Evolutionary conservation across 2,888 invertebrate genomes (phyloP).

Genomic region (Agrenia bidenticulata): DNA sequence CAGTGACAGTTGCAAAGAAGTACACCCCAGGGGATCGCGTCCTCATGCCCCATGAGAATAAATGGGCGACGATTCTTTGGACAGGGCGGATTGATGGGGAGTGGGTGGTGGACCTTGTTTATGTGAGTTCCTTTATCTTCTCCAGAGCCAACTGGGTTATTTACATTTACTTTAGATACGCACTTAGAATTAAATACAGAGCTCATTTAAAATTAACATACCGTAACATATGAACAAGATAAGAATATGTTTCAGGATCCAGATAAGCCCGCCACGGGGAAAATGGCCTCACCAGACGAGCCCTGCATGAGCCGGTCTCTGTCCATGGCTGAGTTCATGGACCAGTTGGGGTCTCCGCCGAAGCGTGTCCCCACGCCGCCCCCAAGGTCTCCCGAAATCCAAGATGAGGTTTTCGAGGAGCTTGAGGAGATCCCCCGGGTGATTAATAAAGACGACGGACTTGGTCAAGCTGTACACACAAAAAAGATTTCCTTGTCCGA

Average conservation of each 20-base stretch:
- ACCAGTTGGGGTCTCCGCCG: conserved; percentile 16
- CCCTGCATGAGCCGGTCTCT: conserved; percentile 33
- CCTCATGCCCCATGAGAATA: conserved; percentile 32
- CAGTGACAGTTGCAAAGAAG: conserved; percentile 30
- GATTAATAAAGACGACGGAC: background rate
- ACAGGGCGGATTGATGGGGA: conserved; percentile 38
- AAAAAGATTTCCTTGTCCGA: background rate
- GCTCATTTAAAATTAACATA: too few species aligned
- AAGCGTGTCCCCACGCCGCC: conserved; percentile 4
- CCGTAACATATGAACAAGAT: too few species aligned
- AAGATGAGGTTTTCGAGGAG: conserved; percentile 15
- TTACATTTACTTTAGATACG: background rate
- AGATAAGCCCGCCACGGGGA: conserved; percentile 26
- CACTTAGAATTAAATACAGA: too few species aligned
- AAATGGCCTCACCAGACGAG: conserved; percentile 34
- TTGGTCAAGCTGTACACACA: background rate
- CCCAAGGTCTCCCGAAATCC: conserved; percentile 20
- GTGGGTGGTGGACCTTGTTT: conserved; percentile 40
- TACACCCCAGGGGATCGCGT: conserved; percentile 38
- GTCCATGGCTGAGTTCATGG: conserved; percentile 37
- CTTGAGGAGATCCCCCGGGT: background rate
- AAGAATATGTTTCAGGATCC: too few species aligned
- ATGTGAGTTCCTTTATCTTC: conserved; percentile 28
- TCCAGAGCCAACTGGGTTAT: too few species aligned
- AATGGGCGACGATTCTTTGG: conserved; percentile 44